Base-by-base conservation (phyloP, 1,140 invertebrate species). In the Platyscapa corneri region DNA sequence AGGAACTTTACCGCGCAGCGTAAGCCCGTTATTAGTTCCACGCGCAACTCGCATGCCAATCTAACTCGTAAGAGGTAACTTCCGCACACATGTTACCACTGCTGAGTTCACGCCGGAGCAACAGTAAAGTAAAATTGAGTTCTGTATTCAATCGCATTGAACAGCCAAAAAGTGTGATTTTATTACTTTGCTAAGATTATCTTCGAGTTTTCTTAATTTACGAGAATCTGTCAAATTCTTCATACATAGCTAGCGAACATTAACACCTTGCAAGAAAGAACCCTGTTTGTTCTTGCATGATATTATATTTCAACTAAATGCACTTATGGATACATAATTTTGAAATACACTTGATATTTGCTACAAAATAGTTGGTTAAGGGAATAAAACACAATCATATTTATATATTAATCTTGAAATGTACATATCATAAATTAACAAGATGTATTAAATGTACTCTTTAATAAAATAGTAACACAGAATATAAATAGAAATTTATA, bases 41-140 rank as follows among this genome's bases (percentile, higher is more conserved):
- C 83, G 88, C 83, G 88, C 88, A 85, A 77, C 84, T 86, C 86
- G 86, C 81, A 87, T 89, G 89, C 88, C 89, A 89, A 90, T 92
- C 90, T 89, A 90, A 91, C 88, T 89, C 89, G 90, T 89, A 90
- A 91, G 90, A 91, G 88, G 88, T 89, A 92, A 92, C 91, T 92
- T 92, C 90, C 89, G 87, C 84, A 88, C 70, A 14, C 64, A 23
- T 34, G 34, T 39, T 1, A 8, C 18, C 14, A 34, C 3, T 23
- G 16, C 30, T 39, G 37, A 10, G 6, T 77, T 85, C 82, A 0
- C 86, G 85, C 86, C 84, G 87, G 88, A 86, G 87, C 86, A 88
- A 87, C 88, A 88, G 87, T 89, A 87, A 90, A 92, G 90, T 90
- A 90, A 92, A 92, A 91, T 91, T 88, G 89, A 92, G 89, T 92